Evolutionary conservation across 1,140 invertebrate genomes (phyloP), one percentile per base, ranked within the genome.

Genomic region (Cotesia glomerata): DNA sequence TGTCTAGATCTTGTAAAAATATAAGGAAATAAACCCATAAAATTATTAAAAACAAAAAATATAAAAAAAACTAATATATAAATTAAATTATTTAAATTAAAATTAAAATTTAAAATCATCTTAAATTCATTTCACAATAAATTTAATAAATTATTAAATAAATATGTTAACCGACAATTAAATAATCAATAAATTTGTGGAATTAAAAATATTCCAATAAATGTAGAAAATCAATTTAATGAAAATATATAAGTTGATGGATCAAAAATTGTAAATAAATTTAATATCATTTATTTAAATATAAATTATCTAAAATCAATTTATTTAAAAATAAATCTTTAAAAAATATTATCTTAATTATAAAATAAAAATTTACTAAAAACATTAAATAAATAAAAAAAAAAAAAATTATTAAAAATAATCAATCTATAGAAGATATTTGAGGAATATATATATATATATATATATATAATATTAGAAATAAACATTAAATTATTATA

Each of bases 1-100:
- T 92, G 90, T 26, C 89, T 90, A 73, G 90, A 87, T 75, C 81
- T 82, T 9, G 90, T 90, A 87, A 92, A 92, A 88, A 92, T 90
- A 87, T 91, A 92, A 3, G 91, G 88, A 56, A 91, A 90, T 87
- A 92, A 81, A 13, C 91, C 89, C 86, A 91, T 77, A 79, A 91
- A 89, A 88, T 91, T 91, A 87, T 89, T 91, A 84, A 89, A 85
- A 83, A 88, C 80, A 90, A 73, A 79, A 79, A 88, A 82, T 77
- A 88, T 75, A 86, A 89, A 90, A 82, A 82, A 78, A 75, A 82
- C 78, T 74, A 88, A 85, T 85, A 90, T 89, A 79, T 87, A 86
- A 79, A 83, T 79, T 80, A 89, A 76, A 75, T 76, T 65, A 79
- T 88, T 86, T 89, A 88, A 80, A 89, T 87, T 88, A 86, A 88